phyloP scores from a whole-genome alignment of 2,797 vertebrate genomes.

The Scomberomorus guttatus region DNA sequence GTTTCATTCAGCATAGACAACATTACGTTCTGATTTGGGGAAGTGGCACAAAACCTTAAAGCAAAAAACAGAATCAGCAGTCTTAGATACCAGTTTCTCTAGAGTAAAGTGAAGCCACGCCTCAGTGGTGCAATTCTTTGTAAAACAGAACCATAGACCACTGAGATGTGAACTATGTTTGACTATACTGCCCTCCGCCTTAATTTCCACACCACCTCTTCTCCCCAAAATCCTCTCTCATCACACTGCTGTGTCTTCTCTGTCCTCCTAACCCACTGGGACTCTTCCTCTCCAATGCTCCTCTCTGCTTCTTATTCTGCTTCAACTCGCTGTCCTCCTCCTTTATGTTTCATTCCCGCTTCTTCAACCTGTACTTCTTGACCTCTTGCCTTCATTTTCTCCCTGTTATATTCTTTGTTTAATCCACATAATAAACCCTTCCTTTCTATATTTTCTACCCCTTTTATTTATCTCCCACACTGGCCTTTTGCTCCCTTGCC shows the following conservation, averaged over 20 bases:
- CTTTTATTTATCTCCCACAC: slow-evolving; percentile 67
- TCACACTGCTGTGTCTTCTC: slow-evolving; percentile 37
- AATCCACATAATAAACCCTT: slow-evolving; percentile 69
- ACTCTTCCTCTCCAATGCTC: slow-evolving; percentile 7
- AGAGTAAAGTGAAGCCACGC: slow-evolving; percentile 9
- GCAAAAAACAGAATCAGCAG: neutral
- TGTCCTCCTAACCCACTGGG: slow-evolving; percentile 22
- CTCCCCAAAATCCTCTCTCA: slow-evolving; percentile 42
- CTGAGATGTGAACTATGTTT: slow-evolving; percentile 53
- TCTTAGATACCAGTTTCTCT: neutral
- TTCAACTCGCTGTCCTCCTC: slow-evolving; percentile 33
- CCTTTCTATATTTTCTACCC: slow-evolving; percentile 72
- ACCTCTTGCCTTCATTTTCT: slow-evolving; percentile 34
- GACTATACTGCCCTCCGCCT: slow-evolving; percentile 57
- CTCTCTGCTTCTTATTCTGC: slow-evolving; percentile 2
- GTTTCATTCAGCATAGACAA: slow-evolving; percentile 12
- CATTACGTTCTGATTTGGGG: neutral
- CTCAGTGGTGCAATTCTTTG: slow-evolving; percentile 19
- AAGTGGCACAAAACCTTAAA: neutral
- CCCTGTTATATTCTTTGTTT: slow-evolving; percentile 61
- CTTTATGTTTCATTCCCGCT: slow-evolving; percentile 36
- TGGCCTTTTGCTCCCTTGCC: slow-evolving; percentile 73
- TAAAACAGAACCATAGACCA: slow-evolving; percentile 5
- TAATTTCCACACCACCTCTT: slow-evolving; percentile 51
- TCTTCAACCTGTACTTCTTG: slow-evolving; percentile 27